Percentiles rank a stretch among this genome's conserved stretches.
Conservation (phyloP, 2,888 invertebrate genomes). For the Chymomyza procnemis region DNA sequence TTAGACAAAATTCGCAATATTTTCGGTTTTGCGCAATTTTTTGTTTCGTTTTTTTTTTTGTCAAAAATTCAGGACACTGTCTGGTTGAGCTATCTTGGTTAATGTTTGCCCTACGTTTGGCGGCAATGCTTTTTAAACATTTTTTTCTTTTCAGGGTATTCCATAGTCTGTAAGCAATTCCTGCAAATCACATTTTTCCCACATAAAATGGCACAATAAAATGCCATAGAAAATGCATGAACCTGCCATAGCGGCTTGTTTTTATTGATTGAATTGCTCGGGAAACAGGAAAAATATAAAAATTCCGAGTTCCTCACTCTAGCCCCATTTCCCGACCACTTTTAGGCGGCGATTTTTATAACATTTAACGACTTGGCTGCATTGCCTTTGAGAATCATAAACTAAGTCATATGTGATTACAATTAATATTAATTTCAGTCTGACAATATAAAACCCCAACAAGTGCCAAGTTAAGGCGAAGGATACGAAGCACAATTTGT, state of each 20-base stretch:
- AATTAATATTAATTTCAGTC: slow-evolving; percentile 59
- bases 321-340: background rate
- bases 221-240: slow-evolving; percentile 30
- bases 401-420: slow-evolving; percentile 47
- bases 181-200: slow-evolving; percentile 4
- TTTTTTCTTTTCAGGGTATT: no score
- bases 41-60: no score
- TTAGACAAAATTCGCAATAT: no score
- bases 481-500: slow-evolving; percentile 4
- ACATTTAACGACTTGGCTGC: slow-evolving; percentile 13
- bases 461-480: background rate
- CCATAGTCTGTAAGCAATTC: no score
- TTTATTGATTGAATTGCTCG: slow-evolving; percentile 51
- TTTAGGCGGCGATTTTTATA: background rate
- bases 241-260: background rate
- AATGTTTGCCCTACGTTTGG: no score
- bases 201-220: slow-evolving; percentile 35
- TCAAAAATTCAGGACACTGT: no score
- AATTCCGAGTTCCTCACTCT: background rate
- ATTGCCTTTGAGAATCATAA: background rate
- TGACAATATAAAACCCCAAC: slow-evolving; percentile 13
- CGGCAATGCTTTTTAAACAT: no score
- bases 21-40: no score
- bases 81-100: no score
- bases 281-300: background rate